Evolutionary conservation across 2,797 vertebrate genomes (phyloP).

Genomic region (Crossoptilon crossoptilon): DNA sequence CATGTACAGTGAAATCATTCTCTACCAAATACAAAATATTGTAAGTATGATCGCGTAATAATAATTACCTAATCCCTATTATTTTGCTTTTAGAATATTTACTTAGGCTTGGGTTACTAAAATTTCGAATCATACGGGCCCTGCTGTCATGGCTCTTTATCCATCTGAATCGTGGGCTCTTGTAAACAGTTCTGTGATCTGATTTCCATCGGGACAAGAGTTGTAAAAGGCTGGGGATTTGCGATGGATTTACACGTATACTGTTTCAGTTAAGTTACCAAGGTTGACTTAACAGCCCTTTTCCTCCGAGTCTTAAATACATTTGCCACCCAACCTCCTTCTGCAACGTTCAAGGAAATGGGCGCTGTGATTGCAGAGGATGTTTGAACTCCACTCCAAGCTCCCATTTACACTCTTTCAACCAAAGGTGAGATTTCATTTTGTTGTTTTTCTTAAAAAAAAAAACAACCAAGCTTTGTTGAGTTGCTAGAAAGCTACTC

Average conservation of each 20-base stretch:
- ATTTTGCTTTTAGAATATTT: constrained; percentile 85
- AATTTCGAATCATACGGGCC: constrained; percentile 82
- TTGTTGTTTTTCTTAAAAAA: constrained; percentile 42
- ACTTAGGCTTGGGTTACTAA: constrained; percentile 84
- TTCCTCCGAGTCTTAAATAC: constrained; percentile 82
- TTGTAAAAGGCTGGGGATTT: constrained; percentile 89
- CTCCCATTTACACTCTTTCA: constrained; percentile 84
- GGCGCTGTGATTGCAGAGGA: constrained; percentile 57
- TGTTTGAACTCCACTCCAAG: constrained; percentile 77
- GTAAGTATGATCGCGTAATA: constrained; percentile 79
- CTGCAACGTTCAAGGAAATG: constrained; percentile 22
- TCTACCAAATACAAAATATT: constrained; percentile 77
- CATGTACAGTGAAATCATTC: constrained; percentile 69
- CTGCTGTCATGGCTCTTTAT: constrained; percentile 88
- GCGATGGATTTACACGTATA: constrained; percentile 96
- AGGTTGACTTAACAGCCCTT: constrained; percentile 86
- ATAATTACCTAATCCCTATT: constrained; percentile 85
- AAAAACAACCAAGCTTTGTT: constrained; percentile 73
- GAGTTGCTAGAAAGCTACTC: constrained; percentile 82
- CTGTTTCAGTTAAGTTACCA: constrained; percentile 91
- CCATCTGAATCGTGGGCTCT: constrained; percentile 88
- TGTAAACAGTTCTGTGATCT: constrained; percentile 93
- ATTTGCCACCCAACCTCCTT: constrained; percentile 82
- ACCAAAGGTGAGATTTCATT: constrained; percentile 78
- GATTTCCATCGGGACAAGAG: constrained; percentile 89